Conservation (phyloP, 2,113 vertebrate species). For the Tenrec ecaudatus region DNA sequence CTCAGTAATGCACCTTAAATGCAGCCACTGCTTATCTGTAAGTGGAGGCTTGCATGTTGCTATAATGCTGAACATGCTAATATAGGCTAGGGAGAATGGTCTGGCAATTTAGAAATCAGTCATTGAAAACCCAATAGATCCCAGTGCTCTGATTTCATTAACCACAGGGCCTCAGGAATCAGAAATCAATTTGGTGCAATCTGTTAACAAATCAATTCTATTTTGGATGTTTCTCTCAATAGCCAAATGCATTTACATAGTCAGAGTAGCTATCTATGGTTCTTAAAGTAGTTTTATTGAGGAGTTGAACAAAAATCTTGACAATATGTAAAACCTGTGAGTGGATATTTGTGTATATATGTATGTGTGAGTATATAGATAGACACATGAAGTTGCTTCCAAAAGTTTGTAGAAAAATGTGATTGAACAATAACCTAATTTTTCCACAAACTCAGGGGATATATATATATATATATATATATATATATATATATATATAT, state of each 20-base stretch:
- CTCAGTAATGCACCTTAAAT: not conserved
- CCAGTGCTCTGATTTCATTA: not conserved
- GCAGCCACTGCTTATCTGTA: not conserved
- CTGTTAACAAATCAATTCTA: not conserved
- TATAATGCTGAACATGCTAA: not conserved
- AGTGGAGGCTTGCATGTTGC: not conserved
- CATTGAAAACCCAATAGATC: not conserved
- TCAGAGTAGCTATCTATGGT: not conserved
- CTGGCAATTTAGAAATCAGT: not conserved
- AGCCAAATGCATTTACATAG: not conserved
- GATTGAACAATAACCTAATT: too few relatives aligned
- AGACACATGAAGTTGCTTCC: too few relatives aligned
- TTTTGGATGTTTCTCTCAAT: constrained; percentile 5
- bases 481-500: too few relatives aligned
- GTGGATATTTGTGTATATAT: too few relatives aligned
- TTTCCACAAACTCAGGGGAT: too few relatives aligned
- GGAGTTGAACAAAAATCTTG: not conserved
- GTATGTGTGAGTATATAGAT: fast-evolving
- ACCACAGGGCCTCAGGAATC: not conserved
- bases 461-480: not conserved
- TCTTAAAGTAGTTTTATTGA: constrained; percentile 62
- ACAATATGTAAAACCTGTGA: too few relatives aligned
- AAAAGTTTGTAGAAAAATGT: too few relatives aligned
- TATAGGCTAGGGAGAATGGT: not conserved
- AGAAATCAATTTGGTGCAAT: not conserved